These are phyloP conservation scores for Mus pahari DNA, from an alignment of 2,113 vertebrate species.

Conservation along the genomic window DNA sequence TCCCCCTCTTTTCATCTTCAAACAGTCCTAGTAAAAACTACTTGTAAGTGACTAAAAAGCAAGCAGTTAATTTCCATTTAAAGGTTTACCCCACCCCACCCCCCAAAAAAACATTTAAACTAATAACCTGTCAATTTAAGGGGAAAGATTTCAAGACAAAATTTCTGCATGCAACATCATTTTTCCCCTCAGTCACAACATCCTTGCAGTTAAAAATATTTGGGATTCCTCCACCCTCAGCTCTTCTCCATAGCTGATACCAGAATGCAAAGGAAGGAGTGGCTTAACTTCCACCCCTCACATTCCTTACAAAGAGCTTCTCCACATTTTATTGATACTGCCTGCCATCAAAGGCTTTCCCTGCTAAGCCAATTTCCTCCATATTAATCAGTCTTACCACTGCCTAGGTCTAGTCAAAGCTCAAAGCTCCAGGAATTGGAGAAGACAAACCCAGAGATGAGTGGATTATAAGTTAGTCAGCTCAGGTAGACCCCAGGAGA, in stretches of 20 bases:
- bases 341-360: background rate
- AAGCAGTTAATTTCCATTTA: constrained; percentile 24
- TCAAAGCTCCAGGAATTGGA: background rate
- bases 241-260: background rate
- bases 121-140: constrained; percentile 15
- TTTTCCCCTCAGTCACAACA: background rate
- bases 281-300: background rate
- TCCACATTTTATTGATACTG: background rate
- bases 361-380: background rate
- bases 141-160: background rate
- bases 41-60: constrained; percentile 38
- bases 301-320: background rate
- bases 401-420: background rate
- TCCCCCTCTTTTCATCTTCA: constrained; percentile 14
- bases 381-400: background rate
- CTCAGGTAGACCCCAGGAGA: background rate
- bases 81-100: background rate
- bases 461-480: background rate
- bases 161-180: constrained; percentile 36
- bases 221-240: background rate
- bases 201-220: background rate
- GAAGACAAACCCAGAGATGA: background rate
- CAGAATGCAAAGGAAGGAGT: background rate
- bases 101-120: too few species aligned
- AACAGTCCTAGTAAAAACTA: constrained; percentile 27